Evolutionary conservation across 2,797 vertebrate genomes (phyloP), one percentile per base, ranked within the genome.

Genomic region (Gila robusta): DNA sequence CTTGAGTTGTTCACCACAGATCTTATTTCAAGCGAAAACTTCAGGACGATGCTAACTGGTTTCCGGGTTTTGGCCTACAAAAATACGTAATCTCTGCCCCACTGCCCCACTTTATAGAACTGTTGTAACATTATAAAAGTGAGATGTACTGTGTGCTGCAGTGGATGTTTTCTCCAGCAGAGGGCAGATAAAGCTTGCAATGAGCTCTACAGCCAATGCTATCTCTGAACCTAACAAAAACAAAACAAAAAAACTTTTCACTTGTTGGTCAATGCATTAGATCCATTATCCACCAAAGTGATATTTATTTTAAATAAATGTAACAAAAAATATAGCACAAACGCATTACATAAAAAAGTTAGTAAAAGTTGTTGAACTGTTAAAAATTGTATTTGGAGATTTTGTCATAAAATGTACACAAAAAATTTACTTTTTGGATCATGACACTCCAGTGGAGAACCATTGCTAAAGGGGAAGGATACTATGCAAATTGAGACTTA

Each of bases 151-250:
- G 16, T 69, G 7, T 35, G 6, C 35, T 88, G 85, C 85, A 88
- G 21, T 86, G 78, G 49, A 44, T 52, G 12, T 14, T 7, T 21
- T 88, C 39, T 74, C 91, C 91, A 91, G 79, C 37, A 89, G 91
- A 86, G 89, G 91, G 89, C 84, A 89, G 17, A 56, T 23, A 49
- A 84, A 71, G 17, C 32, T 47, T 73, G 84, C 77, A 52, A 8
- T n/a, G 16, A 66, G 10, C 2, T 14, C 12, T 14, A 62, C 4
- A 81, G 21, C 49, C 9, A 32, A 32, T 23, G 35, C 64, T 8
- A 21, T 32, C 32, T 47, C n/a, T 64, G 39, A 26, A 14, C 26
- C 59, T 49, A 3, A 14, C 14, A 64, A 64, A 59, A 11, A 12
- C 9, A 5, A 4, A n/a, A 5, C 23, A 11, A 12, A 59, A 11